Evolutionary conservation across 2,113 vertebrate genomes (phyloP).

Genomic region (Cervus canadensis): DNA sequence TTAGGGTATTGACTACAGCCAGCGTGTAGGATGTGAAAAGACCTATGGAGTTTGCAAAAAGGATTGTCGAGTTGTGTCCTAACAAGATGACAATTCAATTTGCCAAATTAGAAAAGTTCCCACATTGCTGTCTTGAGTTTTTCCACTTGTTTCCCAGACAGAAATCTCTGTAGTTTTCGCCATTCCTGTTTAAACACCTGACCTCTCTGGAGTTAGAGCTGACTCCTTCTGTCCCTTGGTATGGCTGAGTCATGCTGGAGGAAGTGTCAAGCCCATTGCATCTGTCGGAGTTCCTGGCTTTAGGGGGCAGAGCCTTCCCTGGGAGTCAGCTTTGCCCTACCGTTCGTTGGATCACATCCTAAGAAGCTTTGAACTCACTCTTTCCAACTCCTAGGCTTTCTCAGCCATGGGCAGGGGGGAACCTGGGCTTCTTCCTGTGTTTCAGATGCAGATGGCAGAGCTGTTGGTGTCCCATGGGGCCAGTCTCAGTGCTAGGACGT

Average conservation of each 20-base stretch:
- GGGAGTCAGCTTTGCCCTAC: not conserved
- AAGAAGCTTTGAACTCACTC: not conserved
- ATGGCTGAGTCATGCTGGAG: not conserved
- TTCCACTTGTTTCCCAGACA: not conserved
- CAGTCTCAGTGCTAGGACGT: conserved; percentile 94
- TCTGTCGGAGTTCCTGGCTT: not conserved
- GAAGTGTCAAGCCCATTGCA: not conserved
- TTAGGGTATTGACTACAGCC: not conserved
- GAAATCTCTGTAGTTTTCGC: not conserved
- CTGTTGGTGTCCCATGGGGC: conserved; percentile 95
- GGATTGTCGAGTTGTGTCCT: not conserved
- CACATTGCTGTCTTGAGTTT: not conserved
- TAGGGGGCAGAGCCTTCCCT: not conserved
- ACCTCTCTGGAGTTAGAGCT: not conserved
- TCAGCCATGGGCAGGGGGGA: not conserved
- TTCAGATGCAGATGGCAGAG: conserved; percentile 96
- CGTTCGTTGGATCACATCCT: not conserved
- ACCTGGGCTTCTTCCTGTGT: conserved; percentile 21
- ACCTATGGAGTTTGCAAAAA: not conserved
- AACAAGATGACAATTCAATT: not conserved
- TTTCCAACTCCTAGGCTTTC: not conserved
- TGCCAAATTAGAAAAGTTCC: not conserved
- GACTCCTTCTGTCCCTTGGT: not conserved
- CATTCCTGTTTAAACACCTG: not conserved
- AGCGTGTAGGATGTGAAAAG: not conserved